These are phyloP conservation scores for Acropora yongei DNA, from an alignment of 64 coral and sea anemone species.

Conservation along the genomic window DNA sequence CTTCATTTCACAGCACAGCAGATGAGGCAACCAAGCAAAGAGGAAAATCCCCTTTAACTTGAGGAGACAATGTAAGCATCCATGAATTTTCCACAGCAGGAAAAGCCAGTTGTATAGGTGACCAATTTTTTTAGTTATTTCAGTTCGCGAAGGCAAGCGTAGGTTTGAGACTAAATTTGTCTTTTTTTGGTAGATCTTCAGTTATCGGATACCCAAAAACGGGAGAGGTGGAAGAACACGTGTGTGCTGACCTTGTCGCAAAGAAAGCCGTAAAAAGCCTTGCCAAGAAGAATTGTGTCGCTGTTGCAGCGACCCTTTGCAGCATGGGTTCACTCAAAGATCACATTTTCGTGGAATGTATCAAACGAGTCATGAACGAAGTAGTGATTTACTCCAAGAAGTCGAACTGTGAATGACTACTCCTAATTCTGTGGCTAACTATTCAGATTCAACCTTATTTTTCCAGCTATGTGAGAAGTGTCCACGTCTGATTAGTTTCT, in stretches of 20 bases:
- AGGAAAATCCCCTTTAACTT: no score
- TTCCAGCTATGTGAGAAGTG: neutral
- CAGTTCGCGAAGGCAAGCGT: no score
- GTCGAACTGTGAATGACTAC: neutral
- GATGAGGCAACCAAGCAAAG: no score
- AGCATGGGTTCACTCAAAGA: neutral
- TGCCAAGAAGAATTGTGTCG: neutral
- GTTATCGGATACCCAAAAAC: neutral
- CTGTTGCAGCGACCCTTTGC: neutral
- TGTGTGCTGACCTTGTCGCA: neutral
- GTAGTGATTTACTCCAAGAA: neutral
- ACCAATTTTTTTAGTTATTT: no score
- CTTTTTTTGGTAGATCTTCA: neutral
- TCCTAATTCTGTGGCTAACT: neutral
- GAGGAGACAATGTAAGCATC: no score
- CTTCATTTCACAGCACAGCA: no score
- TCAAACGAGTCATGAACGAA: neutral
- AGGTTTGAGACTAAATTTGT: no score
- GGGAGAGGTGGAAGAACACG: neutral
- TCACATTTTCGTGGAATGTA: neutral
- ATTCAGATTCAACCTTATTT: neutral
- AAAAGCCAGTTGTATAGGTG: no score
- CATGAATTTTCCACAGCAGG: no score
- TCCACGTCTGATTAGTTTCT: neutral
- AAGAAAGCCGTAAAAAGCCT: neutral